phyloP scores from a whole-genome alignment of 2,888 invertebrate species.

The Panzeria rudis region DNA sequence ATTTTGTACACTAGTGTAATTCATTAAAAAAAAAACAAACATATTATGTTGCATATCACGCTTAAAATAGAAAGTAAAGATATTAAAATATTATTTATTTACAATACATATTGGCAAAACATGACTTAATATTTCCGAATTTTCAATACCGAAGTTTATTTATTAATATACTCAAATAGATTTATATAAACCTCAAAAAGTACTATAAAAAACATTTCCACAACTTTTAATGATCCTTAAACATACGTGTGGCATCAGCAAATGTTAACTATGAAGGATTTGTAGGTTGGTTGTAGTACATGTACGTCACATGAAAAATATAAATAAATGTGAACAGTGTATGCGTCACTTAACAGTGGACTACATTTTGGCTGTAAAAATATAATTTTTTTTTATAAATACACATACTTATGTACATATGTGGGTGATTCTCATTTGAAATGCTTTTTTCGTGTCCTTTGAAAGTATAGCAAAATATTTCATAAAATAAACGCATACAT shows the following conservation, averaged over 20 bases:
- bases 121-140: no score
- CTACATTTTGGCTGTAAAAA: constrained; percentile 44
- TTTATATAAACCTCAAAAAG: not conserved
- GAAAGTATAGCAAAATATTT: no score
- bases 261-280: not conserved
- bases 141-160: no score
- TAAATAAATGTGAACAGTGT: constrained; percentile 43
- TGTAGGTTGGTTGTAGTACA: not conserved
- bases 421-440: no score
- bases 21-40: no score
- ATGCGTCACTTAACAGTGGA: constrained; percentile 63
- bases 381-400: not conserved
- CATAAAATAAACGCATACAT: no score
- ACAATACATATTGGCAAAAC: no score
- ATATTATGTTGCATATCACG: no score
- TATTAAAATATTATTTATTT: no score
- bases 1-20: no score
- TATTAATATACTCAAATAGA: not conserved
- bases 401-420: not conserved
- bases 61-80: no score
- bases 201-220: not conserved
- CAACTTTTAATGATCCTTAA: not conserved
- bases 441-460: no score
- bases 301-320: not conserved
- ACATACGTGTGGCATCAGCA: not conserved